Conservation (phyloP, 2,113 vertebrate genomes). For the Siniperca knerii region DNA sequence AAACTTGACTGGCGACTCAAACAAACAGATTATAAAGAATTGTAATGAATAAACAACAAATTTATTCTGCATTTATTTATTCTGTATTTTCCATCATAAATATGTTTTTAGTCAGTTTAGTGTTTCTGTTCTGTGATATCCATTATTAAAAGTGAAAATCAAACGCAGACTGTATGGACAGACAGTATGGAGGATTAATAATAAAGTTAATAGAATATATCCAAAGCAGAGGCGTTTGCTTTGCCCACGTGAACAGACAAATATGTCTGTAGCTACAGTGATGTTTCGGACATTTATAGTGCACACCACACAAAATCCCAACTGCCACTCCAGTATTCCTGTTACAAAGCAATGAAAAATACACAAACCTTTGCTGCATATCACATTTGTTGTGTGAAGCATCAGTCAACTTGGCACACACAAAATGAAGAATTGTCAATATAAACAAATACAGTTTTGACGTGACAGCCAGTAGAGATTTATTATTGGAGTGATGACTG, state of each 20-base stretch:
- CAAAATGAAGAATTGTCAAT: constrained; percentile 18
- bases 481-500: background rate
- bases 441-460: constrained; percentile 8
- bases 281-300: constrained; percentile 5
- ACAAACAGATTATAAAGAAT: too few species aligned
- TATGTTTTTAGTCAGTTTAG: background rate
- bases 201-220: background rate
- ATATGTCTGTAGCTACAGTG: background rate
- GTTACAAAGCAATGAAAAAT: constrained; percentile 12
- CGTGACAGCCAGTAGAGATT: constrained; percentile 23
- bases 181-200: background rate
- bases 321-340: constrained; percentile 21
- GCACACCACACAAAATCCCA: background rate
- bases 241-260: background rate
- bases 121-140: background rate
- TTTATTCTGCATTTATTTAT: background rate
- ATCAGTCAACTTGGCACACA: constrained; percentile 26
- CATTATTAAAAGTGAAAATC: background rate
- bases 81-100: background rate
- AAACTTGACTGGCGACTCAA: too few species aligned
- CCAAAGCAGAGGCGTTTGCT: background rate
- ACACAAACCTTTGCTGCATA: background rate
- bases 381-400: constrained; percentile 19
- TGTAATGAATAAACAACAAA: too few species aligned
- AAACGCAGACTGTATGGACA: background rate